phyloP scores from a whole-genome alignment of 2,888 invertebrate genomes.

The Hermaeophaga mercurialis region DNA sequence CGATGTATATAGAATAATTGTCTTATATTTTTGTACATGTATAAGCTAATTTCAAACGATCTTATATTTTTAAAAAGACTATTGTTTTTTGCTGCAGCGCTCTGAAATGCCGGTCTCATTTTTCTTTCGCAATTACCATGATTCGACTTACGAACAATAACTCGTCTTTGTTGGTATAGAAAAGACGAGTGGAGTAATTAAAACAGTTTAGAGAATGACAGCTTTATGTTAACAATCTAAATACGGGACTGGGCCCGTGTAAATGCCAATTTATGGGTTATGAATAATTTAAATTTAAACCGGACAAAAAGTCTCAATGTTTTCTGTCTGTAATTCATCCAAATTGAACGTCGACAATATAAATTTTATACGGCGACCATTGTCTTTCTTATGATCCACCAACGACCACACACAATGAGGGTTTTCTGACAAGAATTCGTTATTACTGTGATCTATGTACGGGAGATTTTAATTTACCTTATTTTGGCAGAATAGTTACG shows the following conservation, averaged over 20 bases:
- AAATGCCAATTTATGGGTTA: slow-evolving; percentile 55
- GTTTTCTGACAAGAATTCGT: slow-evolving; percentile 3
- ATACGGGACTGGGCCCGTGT: slow-evolving; percentile 50
- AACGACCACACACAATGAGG: slow-evolving; percentile 46
- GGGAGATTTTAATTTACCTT: neutral
- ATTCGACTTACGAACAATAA: slow-evolving; percentile 8
- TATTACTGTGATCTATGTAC: neutral
- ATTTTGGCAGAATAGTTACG: too few species aligned
- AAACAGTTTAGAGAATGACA: slow-evolving; percentile 54
- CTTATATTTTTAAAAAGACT: too few species aligned
- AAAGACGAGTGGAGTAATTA: slow-evolving; percentile 47
- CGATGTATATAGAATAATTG: too few species aligned
- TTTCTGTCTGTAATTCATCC: slow-evolving; percentile 52
- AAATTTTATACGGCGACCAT: slow-evolving; percentile 46
- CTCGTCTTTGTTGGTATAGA: slow-evolving; percentile 7
- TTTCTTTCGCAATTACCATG: slow-evolving; percentile 1
- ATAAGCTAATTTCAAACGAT: too few species aligned
- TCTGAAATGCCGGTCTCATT: slow-evolving; percentile 25
- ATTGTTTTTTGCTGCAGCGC: too few species aligned
- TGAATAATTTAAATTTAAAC: slow-evolving; percentile 50
- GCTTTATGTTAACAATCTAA: slow-evolving; percentile 55
- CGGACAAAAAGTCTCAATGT: slow-evolving; percentile 47
- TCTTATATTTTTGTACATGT: too few species aligned
- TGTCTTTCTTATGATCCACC: slow-evolving; percentile 35
- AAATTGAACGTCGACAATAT: slow-evolving; percentile 51